Conservation (phyloP, 2,113 vertebrate genomes). For the Nycticryphes semicollaris region DNA sequence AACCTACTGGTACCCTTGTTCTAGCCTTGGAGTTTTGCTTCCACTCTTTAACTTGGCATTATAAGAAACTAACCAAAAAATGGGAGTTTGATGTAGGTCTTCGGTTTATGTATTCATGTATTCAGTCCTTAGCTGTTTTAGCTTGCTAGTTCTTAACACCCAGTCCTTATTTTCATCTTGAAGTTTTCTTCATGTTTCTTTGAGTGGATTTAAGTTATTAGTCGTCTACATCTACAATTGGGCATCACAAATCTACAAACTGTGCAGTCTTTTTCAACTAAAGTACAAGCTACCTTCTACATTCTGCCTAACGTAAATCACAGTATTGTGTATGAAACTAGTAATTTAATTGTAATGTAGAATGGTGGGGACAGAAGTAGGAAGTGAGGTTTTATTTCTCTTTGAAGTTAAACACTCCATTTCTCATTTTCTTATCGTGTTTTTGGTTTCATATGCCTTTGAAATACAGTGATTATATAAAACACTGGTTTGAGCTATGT, state of each 20-base stretch:
- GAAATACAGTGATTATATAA: conserved; percentile 59
- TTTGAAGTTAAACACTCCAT: conserved; percentile 29
- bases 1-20: not conserved
- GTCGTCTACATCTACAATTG: not conserved
- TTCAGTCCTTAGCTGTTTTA: not conserved
- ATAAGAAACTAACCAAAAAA: not conserved
- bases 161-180: not conserved
- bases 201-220: not conserved
- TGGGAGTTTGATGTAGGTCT: not conserved
- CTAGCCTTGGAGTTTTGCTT: not conserved
- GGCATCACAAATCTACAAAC: not conserved
- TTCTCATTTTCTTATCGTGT: conserved; percentile 53
- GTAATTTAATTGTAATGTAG: not conserved
- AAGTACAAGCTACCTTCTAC: not conserved
- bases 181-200: not conserved
- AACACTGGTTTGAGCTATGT: conserved; percentile 22
- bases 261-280: not conserved
- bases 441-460: conserved; percentile 56
- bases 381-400: conserved; percentile 38
- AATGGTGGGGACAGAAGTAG: not conserved
- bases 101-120: not conserved
- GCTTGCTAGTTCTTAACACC: not conserved
- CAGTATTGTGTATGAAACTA: not conserved
- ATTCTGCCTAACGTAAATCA: not conserved
- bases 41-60: not conserved